Conservation (phyloP, 2,888 invertebrate genomes). For the Sphaerophoria taeniata region DNA sequence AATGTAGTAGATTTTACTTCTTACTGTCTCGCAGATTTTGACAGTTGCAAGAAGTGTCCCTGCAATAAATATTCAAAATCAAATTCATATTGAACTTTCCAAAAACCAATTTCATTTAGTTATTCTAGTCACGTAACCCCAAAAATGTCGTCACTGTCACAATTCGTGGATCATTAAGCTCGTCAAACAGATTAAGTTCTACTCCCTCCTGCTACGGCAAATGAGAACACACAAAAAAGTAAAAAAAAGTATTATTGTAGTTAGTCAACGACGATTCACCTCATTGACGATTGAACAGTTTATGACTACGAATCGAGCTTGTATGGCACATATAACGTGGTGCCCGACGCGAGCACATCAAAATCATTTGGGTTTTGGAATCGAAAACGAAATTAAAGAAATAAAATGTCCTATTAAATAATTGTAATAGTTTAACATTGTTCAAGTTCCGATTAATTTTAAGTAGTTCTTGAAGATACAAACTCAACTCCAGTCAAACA, state of each 20-base stretch:
- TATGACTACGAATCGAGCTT: slow-evolving; percentile 62
- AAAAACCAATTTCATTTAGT: slow-evolving; percentile 20
- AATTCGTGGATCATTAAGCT: slow-evolving; percentile 57
- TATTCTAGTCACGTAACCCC: slow-evolving; percentile 50
- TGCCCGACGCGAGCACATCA: slow-evolving; percentile 47
- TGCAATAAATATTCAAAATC: too few relatives aligned
- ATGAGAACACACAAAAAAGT: background rate
- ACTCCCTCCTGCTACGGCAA: slow-evolving; percentile 20
- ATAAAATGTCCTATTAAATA: too few relatives aligned
- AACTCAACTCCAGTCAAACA: too few relatives aligned
- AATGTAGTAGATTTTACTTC: too few relatives aligned
- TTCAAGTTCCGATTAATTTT: too few relatives aligned
- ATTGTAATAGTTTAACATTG: too few relatives aligned
- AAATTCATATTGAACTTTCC: background rate
- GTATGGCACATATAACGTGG: slow-evolving; percentile 45
- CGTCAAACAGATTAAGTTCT: slow-evolving; percentile 46
- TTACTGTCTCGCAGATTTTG: too few relatives aligned
- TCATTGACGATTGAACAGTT: slow-evolving; percentile 61
- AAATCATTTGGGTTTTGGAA: slow-evolving; percentile 15
- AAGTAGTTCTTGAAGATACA: too few relatives aligned
- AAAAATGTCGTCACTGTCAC: slow-evolving; percentile 65
- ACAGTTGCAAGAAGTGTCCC: too few relatives aligned
- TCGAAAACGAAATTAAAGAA: background rate
- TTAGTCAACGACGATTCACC: slow-evolving; percentile 45
- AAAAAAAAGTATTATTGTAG: slow-evolving; percentile 5